These are phyloP conservation scores for Muscidifurax raptorellus DNA, from an alignment of 1,140 invertebrate species.

Conservation along the genomic window DNA sequence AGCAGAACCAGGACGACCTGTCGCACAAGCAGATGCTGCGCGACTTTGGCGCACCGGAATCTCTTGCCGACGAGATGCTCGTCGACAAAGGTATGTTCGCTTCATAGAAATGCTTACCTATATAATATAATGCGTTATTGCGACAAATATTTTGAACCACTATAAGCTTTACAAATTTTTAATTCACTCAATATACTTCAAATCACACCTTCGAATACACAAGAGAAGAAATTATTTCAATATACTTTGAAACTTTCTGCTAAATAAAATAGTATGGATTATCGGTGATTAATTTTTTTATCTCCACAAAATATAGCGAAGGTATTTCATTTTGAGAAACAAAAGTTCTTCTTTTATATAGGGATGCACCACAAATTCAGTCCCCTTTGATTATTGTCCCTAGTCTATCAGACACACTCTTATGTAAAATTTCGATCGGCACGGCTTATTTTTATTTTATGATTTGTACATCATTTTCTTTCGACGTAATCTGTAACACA, in stretches of 20 bases:
- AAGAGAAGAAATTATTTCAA: conserved; percentile 21
- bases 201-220: no score
- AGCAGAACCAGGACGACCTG: conserved; percentile 81
- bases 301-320: background rate
- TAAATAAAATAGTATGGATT: conserved; percentile 29
- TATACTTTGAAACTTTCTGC: background rate
- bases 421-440: conserved; percentile 5
- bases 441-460: conserved; percentile 2
- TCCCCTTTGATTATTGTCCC: background rate
- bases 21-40: conserved; percentile 81
- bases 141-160: no score
- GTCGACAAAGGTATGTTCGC: conserved; percentile 86
- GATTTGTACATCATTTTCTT: no score
- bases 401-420: background rate
- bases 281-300: conserved; percentile 41
- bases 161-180: no score
- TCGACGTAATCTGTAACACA: no score
- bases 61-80: conserved; percentile 81
- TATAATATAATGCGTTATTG: no score
- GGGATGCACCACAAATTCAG: background rate
- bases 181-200: no score
- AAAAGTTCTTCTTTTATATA: background rate
- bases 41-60: conserved; percentile 82
- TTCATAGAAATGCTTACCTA: no score
- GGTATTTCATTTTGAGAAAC: conserved; percentile 5